Base-by-base conservation (phyloP, 2,888 invertebrate species). In the Tiliacea citrago region DNA sequence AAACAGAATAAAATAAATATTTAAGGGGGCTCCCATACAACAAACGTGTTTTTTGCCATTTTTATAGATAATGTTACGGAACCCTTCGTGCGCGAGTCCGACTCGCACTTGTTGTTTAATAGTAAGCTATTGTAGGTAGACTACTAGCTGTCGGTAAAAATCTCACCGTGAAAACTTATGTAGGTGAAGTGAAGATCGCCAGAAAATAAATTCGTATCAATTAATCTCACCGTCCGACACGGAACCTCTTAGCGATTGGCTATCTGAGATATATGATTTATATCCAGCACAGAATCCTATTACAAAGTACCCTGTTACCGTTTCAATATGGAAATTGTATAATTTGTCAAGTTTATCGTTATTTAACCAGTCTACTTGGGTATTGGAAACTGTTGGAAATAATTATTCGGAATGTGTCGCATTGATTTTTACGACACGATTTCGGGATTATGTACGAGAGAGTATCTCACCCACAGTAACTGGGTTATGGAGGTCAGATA, bases 331-430 rank as follows among this genome's bases (percentile, higher is more conserved):
- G 70, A 76, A 80, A 81, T 81, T 55, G 67, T 63, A 45, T 76
- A 76, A 71, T 70, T 70, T 83, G 77, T 82, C 77, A 75, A 45
- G 65, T 68, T 72, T 76, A 82, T 79, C 49, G 73, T 73, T 75
- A 57, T 77, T 75, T 51, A 60, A 68, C 51, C 51, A 65, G 21
- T 24, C 49, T 18, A 47, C 35, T 45, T 69, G n/a, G 12, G 3
- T 55, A 42, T 57, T 58, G 75, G 9, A 77, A 67, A 75, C 5
- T n/a, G n/a, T n/a, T n/a, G n/a, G n/a, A n/a, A 39, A 39, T 39
- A 6, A 39, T 39, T 49, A 35, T 75, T 51, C 18, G 45, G 7
- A 69, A 10, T 49, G 13, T 5, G 13, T 21, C 6, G 9, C 47
- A 49, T 66, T 49, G 47, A 65, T 69, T 57, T 58, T 29, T 8